Evolutionary conservation across 2,113 vertebrate species (phyloP).

Genomic region (Pelmatolapia mariae): DNA sequence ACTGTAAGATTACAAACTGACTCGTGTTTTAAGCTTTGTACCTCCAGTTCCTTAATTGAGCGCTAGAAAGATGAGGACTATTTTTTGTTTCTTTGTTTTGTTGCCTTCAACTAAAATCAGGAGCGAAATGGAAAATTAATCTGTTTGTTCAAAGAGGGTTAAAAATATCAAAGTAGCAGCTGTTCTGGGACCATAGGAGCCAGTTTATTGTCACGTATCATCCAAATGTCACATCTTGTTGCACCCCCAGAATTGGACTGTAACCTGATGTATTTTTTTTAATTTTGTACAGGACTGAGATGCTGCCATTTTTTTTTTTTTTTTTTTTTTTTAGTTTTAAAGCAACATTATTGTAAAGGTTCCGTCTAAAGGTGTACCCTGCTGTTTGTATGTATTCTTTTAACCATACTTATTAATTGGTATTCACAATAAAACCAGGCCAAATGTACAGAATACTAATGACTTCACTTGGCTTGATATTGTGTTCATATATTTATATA

Average conservation of each 20-base stretch:
- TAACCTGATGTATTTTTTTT: slow-evolving; percentile 29
- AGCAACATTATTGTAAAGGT: slow-evolving; percentile 54
- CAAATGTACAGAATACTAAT: slow-evolving; percentile 62
- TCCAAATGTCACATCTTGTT: slow-evolving; percentile 8
- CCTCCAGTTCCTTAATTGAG: neutral
- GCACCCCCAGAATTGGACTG: slow-evolving; percentile 14
- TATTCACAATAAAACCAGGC: slow-evolving; percentile 78
- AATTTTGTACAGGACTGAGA: slow-evolving; percentile 46
- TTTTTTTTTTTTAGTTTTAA: slow-evolving; percentile 35
- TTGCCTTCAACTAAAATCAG: slow-evolving; percentile 5
- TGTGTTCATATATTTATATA: neutral
- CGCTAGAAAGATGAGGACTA: neutral
- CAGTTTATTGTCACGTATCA: slow-evolving; percentile 20
- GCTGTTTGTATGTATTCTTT: slow-evolving; percentile 75
- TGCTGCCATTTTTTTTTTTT: slow-evolving; percentile 40
- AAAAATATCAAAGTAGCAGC: slow-evolving; percentile 3
- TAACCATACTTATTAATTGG: slow-evolving; percentile 72
- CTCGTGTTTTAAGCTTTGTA: neutral
- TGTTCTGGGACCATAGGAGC: slow-evolving; percentile 38
- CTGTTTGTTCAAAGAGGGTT: slow-evolving; percentile 9
- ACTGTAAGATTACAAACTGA: neutral
- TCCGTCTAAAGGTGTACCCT: slow-evolving; percentile 60
- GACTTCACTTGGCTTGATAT: neutral
- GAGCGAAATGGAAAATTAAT: neutral
- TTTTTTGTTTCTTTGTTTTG: neutral